Conservation (phyloP, 2,888 invertebrate species). For the Drosophila barbarae region DNA sequence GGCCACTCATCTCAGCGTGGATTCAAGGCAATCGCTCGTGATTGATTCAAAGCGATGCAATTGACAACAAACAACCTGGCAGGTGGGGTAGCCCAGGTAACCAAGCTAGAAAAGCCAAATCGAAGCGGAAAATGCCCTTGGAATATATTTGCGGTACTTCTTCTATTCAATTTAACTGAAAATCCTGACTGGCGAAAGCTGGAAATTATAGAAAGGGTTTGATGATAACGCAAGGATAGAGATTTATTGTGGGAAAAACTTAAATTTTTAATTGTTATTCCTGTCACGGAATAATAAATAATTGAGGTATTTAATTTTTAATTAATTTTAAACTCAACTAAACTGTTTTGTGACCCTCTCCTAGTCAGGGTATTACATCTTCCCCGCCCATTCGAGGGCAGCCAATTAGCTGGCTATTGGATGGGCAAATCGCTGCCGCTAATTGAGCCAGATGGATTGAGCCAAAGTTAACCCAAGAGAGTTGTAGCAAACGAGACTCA, state of each 20-base stretch:
- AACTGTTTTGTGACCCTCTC: background rate
- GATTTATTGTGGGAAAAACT: background rate
- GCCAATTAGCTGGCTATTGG: conserved; percentile 23
- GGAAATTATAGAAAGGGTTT: background rate
- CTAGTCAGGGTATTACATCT: background rate
- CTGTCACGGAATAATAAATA: background rate
- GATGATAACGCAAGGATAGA: background rate
- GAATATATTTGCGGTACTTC: background rate
- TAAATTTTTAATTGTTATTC: background rate
- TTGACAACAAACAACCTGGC: conserved; percentile 10
- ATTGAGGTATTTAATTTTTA: background rate
- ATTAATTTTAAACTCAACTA: background rate
- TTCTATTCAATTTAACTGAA: background rate
- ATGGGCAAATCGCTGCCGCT: conserved; percentile 23
- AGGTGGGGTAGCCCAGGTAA: background rate
- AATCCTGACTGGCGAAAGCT: background rate
- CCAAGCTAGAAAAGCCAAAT: background rate
- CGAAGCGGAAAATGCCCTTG: conserved; percentile 5
- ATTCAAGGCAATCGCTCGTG: conserved; percentile 30
- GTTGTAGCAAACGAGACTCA: conserved; percentile 5
- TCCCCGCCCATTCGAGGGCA: background rate
- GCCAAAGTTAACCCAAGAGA: conserved; percentile 8
- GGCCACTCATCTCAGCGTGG: conserved; percentile 4
- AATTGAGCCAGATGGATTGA: conserved; percentile 20
- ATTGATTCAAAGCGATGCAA: conserved; percentile 30